These are phyloP conservation scores for Drosophila longiperda DNA, from an alignment of 2,888 invertebrate species.

Conservation along the genomic window DNA sequence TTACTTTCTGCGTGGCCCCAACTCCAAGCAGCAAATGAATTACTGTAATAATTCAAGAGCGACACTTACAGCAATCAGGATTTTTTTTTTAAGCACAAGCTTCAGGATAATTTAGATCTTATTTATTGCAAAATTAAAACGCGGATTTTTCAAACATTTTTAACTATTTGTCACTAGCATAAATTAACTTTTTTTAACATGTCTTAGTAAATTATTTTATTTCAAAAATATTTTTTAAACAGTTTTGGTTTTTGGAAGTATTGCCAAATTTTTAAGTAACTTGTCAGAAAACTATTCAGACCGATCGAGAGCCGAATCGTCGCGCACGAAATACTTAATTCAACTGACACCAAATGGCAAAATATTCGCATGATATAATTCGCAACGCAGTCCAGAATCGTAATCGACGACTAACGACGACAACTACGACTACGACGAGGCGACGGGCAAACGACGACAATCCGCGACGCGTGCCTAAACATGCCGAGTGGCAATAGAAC, in stretches of 20 bases:
- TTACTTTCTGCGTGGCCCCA: background rate
- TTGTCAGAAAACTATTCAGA: background rate
- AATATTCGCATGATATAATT: slow-evolving; percentile 37
- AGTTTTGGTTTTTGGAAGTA: background rate
- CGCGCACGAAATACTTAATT: slow-evolving; percentile 59
- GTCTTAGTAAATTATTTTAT: background rate
- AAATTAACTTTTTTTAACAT: background rate
- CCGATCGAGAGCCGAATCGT: slow-evolving; percentile 43
- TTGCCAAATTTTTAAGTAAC: background rate
- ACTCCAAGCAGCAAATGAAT: slow-evolving; percentile 29
- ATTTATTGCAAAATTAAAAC: slow-evolving; percentile 18
- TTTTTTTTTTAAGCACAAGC: slow-evolving; percentile 5
- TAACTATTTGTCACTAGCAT: background rate
- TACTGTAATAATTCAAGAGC: slow-evolving; percentile 36
- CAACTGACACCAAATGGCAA: slow-evolving; percentile 58
- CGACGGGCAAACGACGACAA: slow-evolving; percentile 17
- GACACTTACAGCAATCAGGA: slow-evolving; percentile 49
- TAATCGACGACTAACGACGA: slow-evolving; percentile 32
- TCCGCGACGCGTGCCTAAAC: slow-evolving; percentile 44
- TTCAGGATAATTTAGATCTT: slow-evolving; percentile 10
- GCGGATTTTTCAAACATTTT: background rate
- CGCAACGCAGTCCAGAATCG: slow-evolving; percentile 12
- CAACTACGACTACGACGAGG: slow-evolving; percentile 19
- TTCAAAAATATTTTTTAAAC: background rate
- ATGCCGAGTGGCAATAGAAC: slow-evolving; percentile 56